Conservation (phyloP, 1,140 invertebrate genomes). For the Ceratitis capitata region DNA sequence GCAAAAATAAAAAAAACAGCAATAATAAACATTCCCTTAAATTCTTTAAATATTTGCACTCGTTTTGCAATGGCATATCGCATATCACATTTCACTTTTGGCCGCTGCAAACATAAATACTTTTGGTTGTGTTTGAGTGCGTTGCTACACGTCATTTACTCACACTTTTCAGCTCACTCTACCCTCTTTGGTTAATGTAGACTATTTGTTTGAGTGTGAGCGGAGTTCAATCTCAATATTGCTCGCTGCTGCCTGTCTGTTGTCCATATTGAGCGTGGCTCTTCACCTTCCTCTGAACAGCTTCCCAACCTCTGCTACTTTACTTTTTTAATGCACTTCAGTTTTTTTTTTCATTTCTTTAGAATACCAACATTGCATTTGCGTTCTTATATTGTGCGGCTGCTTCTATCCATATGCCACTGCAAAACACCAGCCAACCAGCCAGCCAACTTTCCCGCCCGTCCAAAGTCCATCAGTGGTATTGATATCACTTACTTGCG, state of each 20-base stretch:
- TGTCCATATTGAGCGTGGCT: not conserved
- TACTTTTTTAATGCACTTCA: not conserved
- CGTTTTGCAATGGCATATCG: not conserved
- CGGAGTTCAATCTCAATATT: slow-evolving; percentile 28
- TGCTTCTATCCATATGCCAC: not conserved
- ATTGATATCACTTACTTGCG: slow-evolving; percentile 24
- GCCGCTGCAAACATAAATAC: not conserved
- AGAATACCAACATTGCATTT: not conserved
- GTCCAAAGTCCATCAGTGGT: slow-evolving; percentile 18
- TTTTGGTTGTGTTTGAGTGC: no score
- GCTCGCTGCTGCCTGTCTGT: not conserved
- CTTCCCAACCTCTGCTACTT: not conserved
- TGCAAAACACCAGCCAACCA: not conserved
- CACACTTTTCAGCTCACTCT: not conserved
- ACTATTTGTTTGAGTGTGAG: not conserved
- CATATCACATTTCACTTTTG: not conserved
- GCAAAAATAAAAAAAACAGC: not conserved
- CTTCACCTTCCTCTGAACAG: not conserved
- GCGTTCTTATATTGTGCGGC: not conserved
- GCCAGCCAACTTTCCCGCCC: not conserved
- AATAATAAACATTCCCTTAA: not conserved
- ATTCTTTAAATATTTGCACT: slow-evolving; percentile 36
- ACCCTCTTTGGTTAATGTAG: not conserved
- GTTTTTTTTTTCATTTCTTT: not conserved
- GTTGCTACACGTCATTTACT: not conserved